Base-by-base conservation (phyloP, 53 echinoderm and acorn worm genomes). In the Crossaster papposus region DNA sequence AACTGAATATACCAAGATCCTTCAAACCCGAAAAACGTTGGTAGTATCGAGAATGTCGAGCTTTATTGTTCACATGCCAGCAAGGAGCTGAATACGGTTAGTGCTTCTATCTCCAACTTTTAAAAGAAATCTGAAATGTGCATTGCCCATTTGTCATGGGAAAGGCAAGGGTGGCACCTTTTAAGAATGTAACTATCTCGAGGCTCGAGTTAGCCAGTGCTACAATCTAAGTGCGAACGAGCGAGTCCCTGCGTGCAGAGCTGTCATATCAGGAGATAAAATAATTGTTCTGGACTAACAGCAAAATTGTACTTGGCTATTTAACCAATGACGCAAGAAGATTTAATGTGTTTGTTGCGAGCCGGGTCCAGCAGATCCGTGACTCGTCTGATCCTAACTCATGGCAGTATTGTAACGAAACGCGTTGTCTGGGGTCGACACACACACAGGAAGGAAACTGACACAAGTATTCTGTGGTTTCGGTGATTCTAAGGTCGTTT, bases 211-310 rank as follows among this genome's bases (percentile, higher is more conserved):
- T 90, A 75, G 52, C 93, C 63, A 90, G 90, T 10, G 93, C 90
- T 31, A 91, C 89, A n/a, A 53, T 94, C 26, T 91, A 91, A 52
- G 91, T 84, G 3, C 91, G 86, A 72, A 83, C 91, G 70, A 91
- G 91, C 79, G 71, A 58, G 18, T 79, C 89, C 32, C 33, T 94
- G 30, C 85, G 85, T 23, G 62, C 83, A 29, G 94, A 94, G 72
- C 81, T 94, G 32, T 75, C 81, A 2, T 93, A 91, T 58, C 65
- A 64, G 64, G 31, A 78, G 12, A 82, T 90, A 4, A 63, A 64
- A 18, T 86, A 93, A 37, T 93, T 58, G 30, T 93, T 91, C 70
- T 93, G 93, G 91, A 89, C 91, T 23, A 89, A 94, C 76, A 91
- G 91, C 44, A 88, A 82, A 44, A 78, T 89, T 51, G 94, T 91